A percentile compares a stretch with the other conserved stretches of the same genome.
phyloP scores from a whole-genome alignment of 2,113 vertebrate species.

The Boleophthalmus pectinirostris region DNA sequence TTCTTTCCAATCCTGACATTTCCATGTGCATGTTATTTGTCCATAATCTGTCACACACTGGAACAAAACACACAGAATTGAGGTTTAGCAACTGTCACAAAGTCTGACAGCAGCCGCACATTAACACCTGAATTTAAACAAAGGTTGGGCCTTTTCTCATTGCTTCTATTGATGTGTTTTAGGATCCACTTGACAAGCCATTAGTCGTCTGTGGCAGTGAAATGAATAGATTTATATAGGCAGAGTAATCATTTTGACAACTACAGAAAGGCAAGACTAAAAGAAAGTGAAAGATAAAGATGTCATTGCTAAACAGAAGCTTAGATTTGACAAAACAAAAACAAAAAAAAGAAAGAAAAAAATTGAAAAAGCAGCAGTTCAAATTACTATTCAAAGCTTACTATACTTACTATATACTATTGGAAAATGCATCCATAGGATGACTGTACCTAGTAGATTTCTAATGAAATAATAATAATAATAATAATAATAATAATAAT shows the following conservation, averaged over 20 bases:
- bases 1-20: background rate
- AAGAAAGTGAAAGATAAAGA: background rate
- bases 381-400: too few species aligned
- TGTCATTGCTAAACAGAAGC: background rate
- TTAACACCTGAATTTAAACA: constrained; percentile 10
- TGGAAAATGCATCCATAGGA: too few species aligned
- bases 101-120: background rate
- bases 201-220: background rate
- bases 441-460: too few species aligned
- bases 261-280: background rate
- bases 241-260: background rate
- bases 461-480: too few species aligned
- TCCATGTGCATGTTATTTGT: background rate
- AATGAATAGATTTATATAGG: background rate
- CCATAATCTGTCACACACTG: background rate
- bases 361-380: too few species aligned
- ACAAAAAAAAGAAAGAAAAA: too few species aligned
- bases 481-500: too few species aligned
- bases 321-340: background rate
- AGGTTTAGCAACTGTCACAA: constrained; percentile 5
- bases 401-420: background rate
- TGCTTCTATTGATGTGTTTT: background rate
- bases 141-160: background rate
- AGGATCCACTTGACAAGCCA: background rate
- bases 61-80: background rate